Conservation (phyloP, 1,140 invertebrate species). For the Atopsyche davidsoni region DNA sequence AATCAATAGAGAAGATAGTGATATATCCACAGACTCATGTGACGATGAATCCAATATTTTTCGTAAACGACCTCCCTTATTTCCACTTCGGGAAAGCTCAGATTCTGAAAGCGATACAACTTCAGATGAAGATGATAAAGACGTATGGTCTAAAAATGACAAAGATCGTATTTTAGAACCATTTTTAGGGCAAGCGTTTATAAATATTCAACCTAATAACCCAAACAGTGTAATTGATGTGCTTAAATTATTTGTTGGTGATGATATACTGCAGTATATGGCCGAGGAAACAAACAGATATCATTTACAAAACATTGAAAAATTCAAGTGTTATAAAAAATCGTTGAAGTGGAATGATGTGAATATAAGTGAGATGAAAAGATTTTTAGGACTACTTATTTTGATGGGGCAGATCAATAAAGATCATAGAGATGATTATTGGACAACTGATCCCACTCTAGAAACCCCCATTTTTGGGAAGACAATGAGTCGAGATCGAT, state of each 20-base stretch:
- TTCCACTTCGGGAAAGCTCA: not conserved
- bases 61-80: not conserved
- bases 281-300: not conserved
- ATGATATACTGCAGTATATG: not conserved
- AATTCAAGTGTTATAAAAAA: constrained; percentile 4
- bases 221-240: not conserved
- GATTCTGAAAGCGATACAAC: not conserved
- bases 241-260: not conserved
- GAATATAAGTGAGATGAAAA: constrained; percentile 9
- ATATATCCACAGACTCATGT: not conserved
- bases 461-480: constrained; percentile 24
- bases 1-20: not conserved
- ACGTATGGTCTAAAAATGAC: not conserved
- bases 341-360: constrained; percentile 2
- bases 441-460: constrained; percentile 8
- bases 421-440: constrained; percentile 8
- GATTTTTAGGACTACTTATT: constrained; percentile 15
- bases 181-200: not conserved
- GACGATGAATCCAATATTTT: not conserved
- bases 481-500: constrained; percentile 21
- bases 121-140: constrained; percentile 1
- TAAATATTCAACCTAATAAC: not conserved
- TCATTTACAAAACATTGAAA: not conserved
- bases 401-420: constrained; percentile 12
- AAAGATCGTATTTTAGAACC: not conserved